Base-by-base conservation (phyloP, 2,888 invertebrate species). In the Microplitis deprimator region DNA sequence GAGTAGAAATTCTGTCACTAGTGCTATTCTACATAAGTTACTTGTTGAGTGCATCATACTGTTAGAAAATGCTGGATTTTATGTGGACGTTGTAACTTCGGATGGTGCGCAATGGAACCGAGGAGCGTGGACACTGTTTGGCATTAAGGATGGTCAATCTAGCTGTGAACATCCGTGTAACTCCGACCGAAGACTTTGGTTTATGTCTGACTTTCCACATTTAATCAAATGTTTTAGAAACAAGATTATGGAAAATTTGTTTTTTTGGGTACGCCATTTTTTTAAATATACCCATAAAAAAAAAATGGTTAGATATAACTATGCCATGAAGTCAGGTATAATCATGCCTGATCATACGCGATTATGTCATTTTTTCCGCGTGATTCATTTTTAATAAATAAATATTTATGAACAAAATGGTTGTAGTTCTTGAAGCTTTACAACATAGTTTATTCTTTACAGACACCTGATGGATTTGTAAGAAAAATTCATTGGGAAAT, bases 61-160 rank as follows among this genome's bases (percentile, higher is more conserved):
- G 10, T 16, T 84, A 8, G 80, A 80, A 71, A 81, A 82, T 50
- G 65, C 73, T 62, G 82, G 83, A 1, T 82, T 83, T 39, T 70
- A 76, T 74, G 82, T 85, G 0, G 82, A 85, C 79, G 82, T 77
- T 6, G 79, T 85, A 6, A 79, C 77, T 0, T 81, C 79, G 4
- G 85, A 86, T 76, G 85, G 82, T 8, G 84, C 83, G 1, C 77
- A 78, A 40, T 85, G 85, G 83, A 85, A 86, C 74, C 68, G 84
- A 65, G 80, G 76, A 3, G 79, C 84, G 68, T 85, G 85, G 85
- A 81, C 68, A 6, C 62, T 77, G 6, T 82, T 84, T 76, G 81
- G 81, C 10, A 74, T 81, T 6, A 62, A 75, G n/a, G 76, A 76
- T 41, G 60, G 72, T 4, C 70, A 81, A 13, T 68, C 77, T 1